Base-by-base conservation (phyloP, 1,140 invertebrate genomes). In the Euschistus heros region DNA sequence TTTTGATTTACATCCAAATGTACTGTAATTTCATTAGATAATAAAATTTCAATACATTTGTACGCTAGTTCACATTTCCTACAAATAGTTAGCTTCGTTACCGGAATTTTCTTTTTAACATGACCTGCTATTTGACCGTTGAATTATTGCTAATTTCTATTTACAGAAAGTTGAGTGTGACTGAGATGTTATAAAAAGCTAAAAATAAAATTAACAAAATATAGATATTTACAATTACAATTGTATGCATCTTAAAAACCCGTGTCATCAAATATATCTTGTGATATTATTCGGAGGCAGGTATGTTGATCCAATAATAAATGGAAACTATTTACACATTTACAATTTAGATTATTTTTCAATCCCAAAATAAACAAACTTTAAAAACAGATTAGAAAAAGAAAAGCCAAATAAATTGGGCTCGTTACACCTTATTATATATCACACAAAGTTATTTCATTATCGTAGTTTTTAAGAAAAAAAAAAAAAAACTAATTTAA, bases 181-280 rank as follows among this genome's bases (percentile, higher is more conserved):
- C 30, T 59, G 55, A 50, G 47, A 50, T 59, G 55, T 59, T 59
- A 59, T 59, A 59, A 59, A 59, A 59, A 24, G n/a, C 24, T 37
- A 61, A 57, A 15, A 26, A 61, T 22, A 37, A 61, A 61, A 61
- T 18, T 61, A 61, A 61, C 59, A 61, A 61, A 61, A 61, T 61
- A 61, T 61, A 61, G 59, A 57, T 61, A 61, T 61, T 42, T 61
- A 61, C 59, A 61, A 61, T 57, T 37, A 24, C 24, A 61, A 42
- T 26, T 61, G 30, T 61, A 61, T 22, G 59, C 59, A 61, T 42
- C 30, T 61, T 61, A 42, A 54, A 33, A 30, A 61, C 59, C 59
- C 59, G 59, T 61, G 15, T 61, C 33, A 13, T 37, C 33, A 57
- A 24, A 57, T 24, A 57, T 57, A 57, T 57, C 54, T 2, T 57